Evolutionary conservation across 2,113 vertebrate genomes (phyloP), one percentile per base, ranked within the genome.

Genomic region (Spheniscus mendiculus): DNA sequence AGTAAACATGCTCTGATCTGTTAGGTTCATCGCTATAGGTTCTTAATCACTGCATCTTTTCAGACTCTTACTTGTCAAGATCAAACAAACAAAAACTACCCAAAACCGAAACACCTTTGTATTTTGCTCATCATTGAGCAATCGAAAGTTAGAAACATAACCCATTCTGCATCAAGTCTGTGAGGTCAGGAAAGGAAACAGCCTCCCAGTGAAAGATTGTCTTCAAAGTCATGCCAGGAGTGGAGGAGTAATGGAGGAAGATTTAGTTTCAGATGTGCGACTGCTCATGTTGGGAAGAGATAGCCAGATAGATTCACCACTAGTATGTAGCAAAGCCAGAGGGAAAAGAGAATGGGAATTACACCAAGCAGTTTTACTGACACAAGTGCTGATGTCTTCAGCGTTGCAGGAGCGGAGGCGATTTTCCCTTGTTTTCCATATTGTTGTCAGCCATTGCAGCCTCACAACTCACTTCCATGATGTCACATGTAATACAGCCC

Each of bases 401-500:
- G 65, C 0, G 52, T 15, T 30, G 50, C 59, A 70, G 47, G 30
- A 71, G 70, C 0, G 55, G 38, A 30, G 67, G 30, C 0, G 47
- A 20, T 29, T 26, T 83, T 89, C 70, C 14, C 76, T 72, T 52
- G 49, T 80, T 94, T 12, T 72, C 96, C 52, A 74, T 14, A 56
- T 36, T 74, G 19, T 76, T 84, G 5, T 12, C 29, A 74, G 66
- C 26, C n/a, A 79, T 21, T 27, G 71, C 14, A 40, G 88, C 45
- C 38, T 62, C 92, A 67, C 52, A 72, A 1, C 5, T 50, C 0
- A 27, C 38, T 38, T 69, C 81, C 83, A 73, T 82, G 79, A 79
- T 38, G 76, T 91, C 66, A 34, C 97, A 97, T 0, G 90, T 49
- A 49, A 89, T 52, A 79, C 94, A 96, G 84, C 92, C 98, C 98